A percentile compares a stretch with the other conserved stretches of the same genome.
Evolutionary conservation across 1,140 invertebrate genomes (phyloP).

Genomic region (Rhopalosiphum padi): DNA sequence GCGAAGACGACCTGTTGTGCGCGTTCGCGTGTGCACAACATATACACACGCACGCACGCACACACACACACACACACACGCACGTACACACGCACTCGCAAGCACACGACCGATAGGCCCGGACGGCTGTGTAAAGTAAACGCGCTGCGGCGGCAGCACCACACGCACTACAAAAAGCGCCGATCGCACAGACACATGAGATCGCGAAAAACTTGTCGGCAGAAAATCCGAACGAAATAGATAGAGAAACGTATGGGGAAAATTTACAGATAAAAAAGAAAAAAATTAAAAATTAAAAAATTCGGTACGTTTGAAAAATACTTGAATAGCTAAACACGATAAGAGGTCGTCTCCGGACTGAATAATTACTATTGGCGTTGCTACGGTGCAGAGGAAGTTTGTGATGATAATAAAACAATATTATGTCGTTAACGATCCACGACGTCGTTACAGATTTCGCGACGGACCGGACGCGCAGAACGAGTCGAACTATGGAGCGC

Average conservation of each 20-base stretch:
- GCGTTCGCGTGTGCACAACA: constrained; percentile 20
- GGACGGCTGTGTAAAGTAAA: neutral
- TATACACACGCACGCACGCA: neutral
- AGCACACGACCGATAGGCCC: neutral
- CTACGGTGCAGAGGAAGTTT: neutral
- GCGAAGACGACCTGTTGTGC: constrained; percentile 50
- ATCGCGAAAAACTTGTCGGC: neutral
- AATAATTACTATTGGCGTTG: too few relatives aligned
- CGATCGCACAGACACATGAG: neutral
- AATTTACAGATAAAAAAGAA: neutral
- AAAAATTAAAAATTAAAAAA: neutral
- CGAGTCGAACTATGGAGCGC: neutral
- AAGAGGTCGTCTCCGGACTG: too few relatives aligned
- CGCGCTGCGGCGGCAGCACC: neutral
- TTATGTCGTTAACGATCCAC: neutral
- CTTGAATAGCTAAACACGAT: neutral
- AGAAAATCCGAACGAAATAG: too few relatives aligned
- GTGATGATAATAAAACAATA: neutral
- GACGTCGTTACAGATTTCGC: neutral
- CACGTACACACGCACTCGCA: neutral
- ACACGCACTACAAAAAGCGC: neutral
- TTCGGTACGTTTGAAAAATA: neutral
- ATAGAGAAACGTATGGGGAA: neutral
- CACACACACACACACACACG: neutral
- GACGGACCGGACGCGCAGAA: neutral